Conservation (phyloP, 2,113 vertebrate genomes). For the Macquaria ambigua region DNA sequence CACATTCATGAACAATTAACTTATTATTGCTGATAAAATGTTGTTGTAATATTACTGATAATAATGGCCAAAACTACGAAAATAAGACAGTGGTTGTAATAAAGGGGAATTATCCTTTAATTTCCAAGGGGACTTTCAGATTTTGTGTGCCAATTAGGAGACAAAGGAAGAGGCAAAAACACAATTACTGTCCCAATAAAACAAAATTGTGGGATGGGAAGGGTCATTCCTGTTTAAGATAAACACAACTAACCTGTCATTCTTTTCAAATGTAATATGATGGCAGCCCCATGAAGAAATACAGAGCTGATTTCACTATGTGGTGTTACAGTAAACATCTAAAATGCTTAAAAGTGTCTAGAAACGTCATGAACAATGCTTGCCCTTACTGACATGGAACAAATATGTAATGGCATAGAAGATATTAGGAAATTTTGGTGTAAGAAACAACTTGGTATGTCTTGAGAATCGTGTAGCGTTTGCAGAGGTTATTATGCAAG, state of each 20-base stretch:
- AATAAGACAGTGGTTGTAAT: neutral
- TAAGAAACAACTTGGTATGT: neutral
- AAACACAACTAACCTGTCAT: neutral
- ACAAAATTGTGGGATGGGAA: neutral
- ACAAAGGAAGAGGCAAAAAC: neutral
- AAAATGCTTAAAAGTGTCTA: neutral
- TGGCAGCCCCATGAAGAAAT: neutral
- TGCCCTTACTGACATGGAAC: neutral
- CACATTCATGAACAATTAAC: neutral
- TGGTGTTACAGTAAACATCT: neutral
- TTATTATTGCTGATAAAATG: too few relatives aligned
- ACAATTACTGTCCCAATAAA: neutral
- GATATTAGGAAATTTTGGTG: neutral
- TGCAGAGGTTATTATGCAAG: slow-evolving; percentile 13
- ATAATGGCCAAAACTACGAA: too few relatives aligned
- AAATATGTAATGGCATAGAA: neutral
- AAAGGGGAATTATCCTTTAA: neutral
- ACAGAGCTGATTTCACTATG: neutral
- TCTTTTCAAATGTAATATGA: neutral
- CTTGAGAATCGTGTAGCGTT: neutral
- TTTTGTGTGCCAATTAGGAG: neutral
- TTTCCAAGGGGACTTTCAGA: neutral
- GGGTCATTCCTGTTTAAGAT: neutral
- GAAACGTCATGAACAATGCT: neutral
- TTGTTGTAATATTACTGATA: too few relatives aligned